phyloP scores from a whole-genome alignment of 2,113 vertebrate species.

The Hippocampus abdominalis region DNA sequence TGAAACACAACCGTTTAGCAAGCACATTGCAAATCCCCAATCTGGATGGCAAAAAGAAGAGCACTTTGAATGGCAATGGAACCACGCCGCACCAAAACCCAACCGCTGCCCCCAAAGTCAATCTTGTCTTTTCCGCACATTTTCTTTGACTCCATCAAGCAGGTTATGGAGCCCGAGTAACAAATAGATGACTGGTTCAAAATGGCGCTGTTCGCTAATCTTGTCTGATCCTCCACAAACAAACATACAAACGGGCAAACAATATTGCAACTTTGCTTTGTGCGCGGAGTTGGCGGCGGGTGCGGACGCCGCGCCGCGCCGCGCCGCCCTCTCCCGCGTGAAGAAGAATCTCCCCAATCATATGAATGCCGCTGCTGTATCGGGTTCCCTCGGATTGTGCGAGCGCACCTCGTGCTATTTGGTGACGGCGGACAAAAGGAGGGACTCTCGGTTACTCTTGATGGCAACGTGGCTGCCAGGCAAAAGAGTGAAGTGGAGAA shows the following conservation, averaged over 20 bases:
- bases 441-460: constrained; percentile 26
- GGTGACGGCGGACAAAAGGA: not conserved
- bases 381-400: not conserved
- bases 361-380: not conserved
- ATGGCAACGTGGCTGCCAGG: constrained; percentile 61
- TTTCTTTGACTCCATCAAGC: no score
- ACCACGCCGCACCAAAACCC: no score
- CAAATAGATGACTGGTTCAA: no score
- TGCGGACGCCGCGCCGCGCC: not conserved
- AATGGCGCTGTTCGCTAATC: no score
- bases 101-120: no score
- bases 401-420: not conserved
- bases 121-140: no score
- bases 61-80: no score
- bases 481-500: constrained; percentile 55
- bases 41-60: no score
- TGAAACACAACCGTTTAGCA: not conserved
- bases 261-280: not conserved
- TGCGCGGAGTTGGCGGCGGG: not conserved
- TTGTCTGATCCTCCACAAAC: no score
- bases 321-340: not conserved
- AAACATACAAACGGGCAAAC: not conserved
- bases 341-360: not conserved
- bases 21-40: no score
- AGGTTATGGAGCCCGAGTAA: no score